Percentiles rank a stretch among this genome's conserved stretches.
Evolutionary conservation across 2,797 vertebrate species (phyloP).

Genomic region (Myoxocephalus aenaeus): DNA sequence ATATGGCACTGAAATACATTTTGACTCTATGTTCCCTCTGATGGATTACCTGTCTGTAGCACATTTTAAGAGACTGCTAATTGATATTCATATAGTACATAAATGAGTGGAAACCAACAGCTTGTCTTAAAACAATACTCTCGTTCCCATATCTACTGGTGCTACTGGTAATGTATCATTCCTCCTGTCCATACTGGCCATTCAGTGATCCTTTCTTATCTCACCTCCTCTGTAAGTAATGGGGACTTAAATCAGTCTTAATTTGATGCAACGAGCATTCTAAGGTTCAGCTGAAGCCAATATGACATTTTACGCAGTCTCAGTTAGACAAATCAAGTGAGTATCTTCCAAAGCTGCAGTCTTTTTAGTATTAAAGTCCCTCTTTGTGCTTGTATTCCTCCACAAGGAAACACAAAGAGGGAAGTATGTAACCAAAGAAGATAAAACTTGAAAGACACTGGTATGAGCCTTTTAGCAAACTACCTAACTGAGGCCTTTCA

Average conservation of each 20-base stretch:
- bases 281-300: background rate
- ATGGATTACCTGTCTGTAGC: background rate
- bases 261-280: background rate
- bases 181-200: background rate
- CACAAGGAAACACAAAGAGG: background rate
- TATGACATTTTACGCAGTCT: background rate
- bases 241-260: background rate
- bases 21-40: background rate
- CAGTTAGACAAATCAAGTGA: background rate
- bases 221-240: background rate
- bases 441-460: background rate
- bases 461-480: background rate
- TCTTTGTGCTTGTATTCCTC: background rate
- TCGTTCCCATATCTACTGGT: background rate
- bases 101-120: background rate
- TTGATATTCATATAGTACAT: background rate
- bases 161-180: background rate
- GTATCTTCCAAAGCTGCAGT: background rate
- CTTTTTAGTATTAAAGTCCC: background rate
- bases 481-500: background rate
- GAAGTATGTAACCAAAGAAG: background rate
- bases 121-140: background rate
- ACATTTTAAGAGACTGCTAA: background rate
- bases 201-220: background rate
- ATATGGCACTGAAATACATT: background rate